Evolutionary conservation across 2,888 invertebrate species (phyloP).

Genomic region (Chelonus formosanus): DNA sequence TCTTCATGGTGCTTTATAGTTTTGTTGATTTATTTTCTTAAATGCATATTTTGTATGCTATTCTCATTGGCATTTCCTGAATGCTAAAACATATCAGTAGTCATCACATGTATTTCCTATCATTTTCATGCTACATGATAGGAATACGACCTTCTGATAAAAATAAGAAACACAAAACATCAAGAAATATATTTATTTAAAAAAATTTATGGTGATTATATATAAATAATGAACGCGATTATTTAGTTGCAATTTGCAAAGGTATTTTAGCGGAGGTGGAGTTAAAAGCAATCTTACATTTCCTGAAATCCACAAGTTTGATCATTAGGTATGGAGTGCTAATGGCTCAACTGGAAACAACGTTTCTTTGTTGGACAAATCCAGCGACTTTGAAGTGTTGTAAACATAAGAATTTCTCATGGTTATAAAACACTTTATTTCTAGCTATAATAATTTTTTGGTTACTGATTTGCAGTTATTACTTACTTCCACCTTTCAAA

Average conservation of each 20-base stretch:
- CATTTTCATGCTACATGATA: neutral
- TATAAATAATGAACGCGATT: neutral
- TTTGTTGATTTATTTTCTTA: no score
- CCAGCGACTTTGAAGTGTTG: constrained; percentile 6
- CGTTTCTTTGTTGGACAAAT: constrained; percentile 5
- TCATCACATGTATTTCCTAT: no score
- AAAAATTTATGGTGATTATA: constrained; percentile 1
- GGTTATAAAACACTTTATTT: constrained; percentile 10
- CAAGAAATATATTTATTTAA: no score
- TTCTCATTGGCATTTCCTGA: no score
- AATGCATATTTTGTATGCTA: no score
- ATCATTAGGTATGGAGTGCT: constrained; percentile 22
- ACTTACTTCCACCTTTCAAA: no score
- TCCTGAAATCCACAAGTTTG: constrained; percentile 5
- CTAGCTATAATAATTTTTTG: constrained; percentile 1
- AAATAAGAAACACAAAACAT: neutral
- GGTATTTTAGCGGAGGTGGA: no score
- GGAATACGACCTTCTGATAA: constrained; percentile 2
- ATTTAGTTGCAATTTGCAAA: no score
- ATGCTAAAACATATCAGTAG: no score
- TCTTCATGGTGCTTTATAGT: no score
- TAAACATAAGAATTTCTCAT: constrained; percentile 13
- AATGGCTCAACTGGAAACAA: constrained; percentile 15
- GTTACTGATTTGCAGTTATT: neutral
- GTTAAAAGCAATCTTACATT: neutral